These are phyloP conservation scores for Plagodis pulveraria DNA, from an alignment of 2,888 invertebrate species.

Conservation along the genomic window DNA sequence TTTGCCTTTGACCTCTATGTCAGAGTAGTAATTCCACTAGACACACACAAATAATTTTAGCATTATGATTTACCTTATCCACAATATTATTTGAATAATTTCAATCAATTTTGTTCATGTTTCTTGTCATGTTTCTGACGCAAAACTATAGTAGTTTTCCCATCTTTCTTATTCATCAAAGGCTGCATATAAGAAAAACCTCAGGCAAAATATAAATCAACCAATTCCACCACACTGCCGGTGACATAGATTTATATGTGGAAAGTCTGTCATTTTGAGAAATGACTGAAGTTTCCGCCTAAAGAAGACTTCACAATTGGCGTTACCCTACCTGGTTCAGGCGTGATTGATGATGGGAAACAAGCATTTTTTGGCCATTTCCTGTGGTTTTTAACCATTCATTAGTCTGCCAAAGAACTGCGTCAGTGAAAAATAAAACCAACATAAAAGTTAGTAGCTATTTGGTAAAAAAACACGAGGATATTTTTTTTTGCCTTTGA, in stretches of 20 bases:
- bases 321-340: conserved; percentile 49
- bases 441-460: neutral
- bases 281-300: conserved; percentile 62
- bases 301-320: conserved; percentile 57
- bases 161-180: conserved; percentile 32
- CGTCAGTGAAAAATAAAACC: neutral
- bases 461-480: too few relatives aligned
- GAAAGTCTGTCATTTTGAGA: conserved; percentile 67
- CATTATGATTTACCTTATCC: too few relatives aligned
- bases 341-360: conserved; percentile 51
- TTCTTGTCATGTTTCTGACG: too few relatives aligned
- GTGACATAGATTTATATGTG: conserved; percentile 61
- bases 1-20: too few relatives aligned
- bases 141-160: too few relatives aligned
- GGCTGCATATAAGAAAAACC: conserved; percentile 48
- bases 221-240: conserved; percentile 47
- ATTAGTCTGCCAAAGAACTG: conserved; percentile 18
- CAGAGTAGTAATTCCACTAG: too few relatives aligned
- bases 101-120: too few relatives aligned
- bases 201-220: conserved; percentile 58
- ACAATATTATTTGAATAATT: too few relatives aligned
- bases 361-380: conserved; percentile 24
- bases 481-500: too few relatives aligned
- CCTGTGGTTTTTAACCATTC: conserved; percentile 11
- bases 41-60: too few relatives aligned